Evolutionary conservation across 2,113 vertebrate species (phyloP).

Genomic region (Podocnemis expansa): DNA sequence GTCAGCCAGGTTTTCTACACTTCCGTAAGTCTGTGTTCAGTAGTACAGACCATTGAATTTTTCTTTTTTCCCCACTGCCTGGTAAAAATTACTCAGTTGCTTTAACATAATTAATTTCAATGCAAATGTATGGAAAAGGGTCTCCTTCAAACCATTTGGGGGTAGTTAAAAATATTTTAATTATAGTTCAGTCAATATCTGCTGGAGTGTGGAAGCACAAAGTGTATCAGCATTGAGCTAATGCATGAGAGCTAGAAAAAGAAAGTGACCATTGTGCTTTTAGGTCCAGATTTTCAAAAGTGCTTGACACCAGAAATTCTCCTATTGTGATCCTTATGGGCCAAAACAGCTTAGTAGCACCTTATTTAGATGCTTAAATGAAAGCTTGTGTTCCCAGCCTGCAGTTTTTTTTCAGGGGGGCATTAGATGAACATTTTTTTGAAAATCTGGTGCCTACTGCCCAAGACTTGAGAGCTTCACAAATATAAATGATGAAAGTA

Average conservation of each 20-base stretch:
- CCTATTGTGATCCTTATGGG: background rate
- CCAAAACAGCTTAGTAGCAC: background rate
- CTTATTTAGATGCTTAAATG: background rate
- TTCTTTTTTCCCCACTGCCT: background rate
- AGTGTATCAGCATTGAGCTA: background rate
- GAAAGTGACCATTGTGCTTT: background rate
- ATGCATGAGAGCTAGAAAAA: background rate
- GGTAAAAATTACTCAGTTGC: background rate
- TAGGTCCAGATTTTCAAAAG: background rate
- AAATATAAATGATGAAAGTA: background rate
- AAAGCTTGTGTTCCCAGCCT: background rate
- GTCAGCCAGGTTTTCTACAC: background rate
- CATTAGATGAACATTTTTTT: background rate
- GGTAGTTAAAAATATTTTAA: slow-evolving; percentile 31
- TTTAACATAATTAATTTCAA: slow-evolving; percentile 57
- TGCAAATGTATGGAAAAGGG: slow-evolving; percentile 23
- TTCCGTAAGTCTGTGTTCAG: background rate
- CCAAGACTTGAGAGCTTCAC: background rate
- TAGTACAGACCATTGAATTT: background rate
- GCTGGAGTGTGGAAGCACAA: background rate
- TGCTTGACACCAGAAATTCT: background rate
- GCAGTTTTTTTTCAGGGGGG: no score
- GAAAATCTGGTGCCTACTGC: background rate
- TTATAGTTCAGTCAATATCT: background rate
- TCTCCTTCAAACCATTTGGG: background rate